phyloP scores from a whole-genome alignment of 2,113 vertebrate genomes.

The Sander vitreus region DNA sequence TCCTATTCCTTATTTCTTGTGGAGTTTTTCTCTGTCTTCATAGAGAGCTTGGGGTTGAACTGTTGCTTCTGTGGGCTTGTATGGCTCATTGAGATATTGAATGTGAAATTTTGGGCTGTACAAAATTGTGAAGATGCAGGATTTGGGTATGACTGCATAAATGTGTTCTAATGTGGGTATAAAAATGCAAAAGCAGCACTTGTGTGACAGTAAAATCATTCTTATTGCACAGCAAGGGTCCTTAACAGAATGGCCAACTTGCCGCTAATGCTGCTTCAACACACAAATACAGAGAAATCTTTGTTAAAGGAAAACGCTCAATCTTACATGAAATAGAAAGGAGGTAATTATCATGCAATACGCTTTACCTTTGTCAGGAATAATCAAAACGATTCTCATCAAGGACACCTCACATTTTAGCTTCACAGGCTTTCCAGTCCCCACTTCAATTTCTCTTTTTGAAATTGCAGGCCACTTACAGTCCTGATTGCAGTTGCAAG shows the following conservation, averaged over 20 bases:
- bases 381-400: conserved; percentile 62
- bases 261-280: conserved; percentile 4
- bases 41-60: background rate
- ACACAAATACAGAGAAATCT: conserved; percentile 8
- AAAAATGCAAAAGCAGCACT: conserved; percentile 58
- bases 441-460: conserved; percentile 53
- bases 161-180: conserved; percentile 37
- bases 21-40: background rate
- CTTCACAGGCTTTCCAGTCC: conserved; percentile 21
- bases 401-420: conserved; percentile 46
- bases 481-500: conserved; percentile 60
- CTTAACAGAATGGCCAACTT: conserved; percentile 30
- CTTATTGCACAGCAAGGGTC: conserved; percentile 23
- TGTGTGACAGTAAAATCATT: conserved; percentile 49
- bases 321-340: conserved; percentile 23
- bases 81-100: background rate
- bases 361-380: conserved; percentile 39
- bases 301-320: conserved; percentile 16
- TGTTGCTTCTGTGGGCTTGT: background rate
- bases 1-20: background rate
- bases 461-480: conserved; percentile 61
- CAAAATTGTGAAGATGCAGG: conserved; percentile 47
- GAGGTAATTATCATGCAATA: conserved; percentile 42
- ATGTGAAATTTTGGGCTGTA: conserved; percentile 18
- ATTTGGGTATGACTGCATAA: conserved; percentile 18